Base-by-base conservation (phyloP, 2,113 vertebrate species). In the Cinclus mexicanus region DNA sequence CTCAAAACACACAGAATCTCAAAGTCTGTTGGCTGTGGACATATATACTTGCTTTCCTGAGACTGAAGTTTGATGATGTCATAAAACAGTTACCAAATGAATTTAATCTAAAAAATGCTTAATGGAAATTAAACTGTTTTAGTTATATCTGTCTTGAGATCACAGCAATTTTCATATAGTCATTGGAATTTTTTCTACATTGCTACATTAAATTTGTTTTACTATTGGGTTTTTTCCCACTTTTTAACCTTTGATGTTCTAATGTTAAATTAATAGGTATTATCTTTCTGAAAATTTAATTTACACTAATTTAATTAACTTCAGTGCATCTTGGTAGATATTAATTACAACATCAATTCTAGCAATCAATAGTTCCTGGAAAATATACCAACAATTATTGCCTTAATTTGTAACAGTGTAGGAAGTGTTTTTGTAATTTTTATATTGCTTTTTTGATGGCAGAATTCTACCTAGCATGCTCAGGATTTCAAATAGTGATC, bases 331-430 rank as follows among this genome's bases (percentile, higher is more conserved):
- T 69, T 53, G 67, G 31, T 90, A 53, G 55, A 33, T 92, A 85
- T 68, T 88, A 93, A 86, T 77, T 90, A 63, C 59, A 83, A 35
- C 83, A 95, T 72, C 55, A 74, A 69, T 80, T 86, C 61, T 35
- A 68, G 49, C n/a, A 85, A 79, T 96, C 82, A 64, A 59, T 95
- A 83, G 57, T 80, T 90, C 46, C 63, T 89, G 49, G 33, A 90
- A 93, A 96, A 88, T 5, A 86, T 21, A 53, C 20, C 39, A 56
- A 25, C 41, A 79, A 19, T 83, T 65, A 87, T 78, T 81, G 35
- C 29, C 67, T 59, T 87, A 37, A 86, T 87, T 89, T 91, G 33
- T 39, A 77, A 60, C 55, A 56, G 16, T 7, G n/a, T 28, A 72
- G 50, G 24, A 85, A 89, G 29, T 1, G 0, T 1, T 56, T 83